These are phyloP conservation scores for Leptobrachium ailaonicum DNA, from an alignment of 2,113 vertebrate genomes.

Conservation along the genomic window DNA sequence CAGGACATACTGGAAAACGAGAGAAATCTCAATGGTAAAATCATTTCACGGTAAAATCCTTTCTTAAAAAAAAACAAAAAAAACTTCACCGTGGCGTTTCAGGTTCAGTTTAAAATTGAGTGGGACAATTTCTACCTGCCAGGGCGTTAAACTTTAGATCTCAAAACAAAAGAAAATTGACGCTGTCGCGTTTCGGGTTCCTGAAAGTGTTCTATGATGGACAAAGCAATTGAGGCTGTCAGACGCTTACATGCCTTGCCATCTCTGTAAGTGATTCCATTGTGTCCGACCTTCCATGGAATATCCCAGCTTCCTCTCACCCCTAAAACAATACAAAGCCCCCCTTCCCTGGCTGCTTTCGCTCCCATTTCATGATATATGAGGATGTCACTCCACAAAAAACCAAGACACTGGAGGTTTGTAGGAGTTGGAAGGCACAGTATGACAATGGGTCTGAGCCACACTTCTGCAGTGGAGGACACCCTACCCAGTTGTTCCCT, in stretches of 20 bases:
- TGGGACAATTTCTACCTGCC: too few relatives aligned
- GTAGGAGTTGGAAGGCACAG: not conserved
- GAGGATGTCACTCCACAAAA: slow-evolving; percentile 31
- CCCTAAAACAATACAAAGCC: slow-evolving; percentile 10
- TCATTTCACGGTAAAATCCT: too few relatives aligned
- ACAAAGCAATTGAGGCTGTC: slow-evolving; percentile 22
- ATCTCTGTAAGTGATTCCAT: slow-evolving; percentile 35
- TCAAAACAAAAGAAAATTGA: slow-evolving; percentile 38
- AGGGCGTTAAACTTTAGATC: not conserved
- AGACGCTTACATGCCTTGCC: slow-evolving; percentile 17
- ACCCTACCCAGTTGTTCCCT: slow-evolving; percentile 12
- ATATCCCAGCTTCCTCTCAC: slow-evolving; percentile 27
- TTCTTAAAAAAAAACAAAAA: too few relatives aligned
- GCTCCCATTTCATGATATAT: slow-evolving; percentile 46
- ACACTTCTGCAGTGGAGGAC: slow-evolving; percentile 28
- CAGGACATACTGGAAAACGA: too few relatives aligned
- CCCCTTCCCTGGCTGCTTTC: not conserved
- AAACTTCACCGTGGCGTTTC: too few relatives aligned
- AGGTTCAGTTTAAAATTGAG: too few relatives aligned
- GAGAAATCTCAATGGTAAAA: too few relatives aligned
- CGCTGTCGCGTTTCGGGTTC: not conserved
- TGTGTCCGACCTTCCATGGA: slow-evolving; percentile 34
- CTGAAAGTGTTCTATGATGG: slow-evolving; percentile 30
- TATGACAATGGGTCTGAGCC: slow-evolving; percentile 12
- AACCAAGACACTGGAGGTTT: not conserved